Conservation (phyloP, 2,113 vertebrate species). For the Baryphthengus martii region DNA sequence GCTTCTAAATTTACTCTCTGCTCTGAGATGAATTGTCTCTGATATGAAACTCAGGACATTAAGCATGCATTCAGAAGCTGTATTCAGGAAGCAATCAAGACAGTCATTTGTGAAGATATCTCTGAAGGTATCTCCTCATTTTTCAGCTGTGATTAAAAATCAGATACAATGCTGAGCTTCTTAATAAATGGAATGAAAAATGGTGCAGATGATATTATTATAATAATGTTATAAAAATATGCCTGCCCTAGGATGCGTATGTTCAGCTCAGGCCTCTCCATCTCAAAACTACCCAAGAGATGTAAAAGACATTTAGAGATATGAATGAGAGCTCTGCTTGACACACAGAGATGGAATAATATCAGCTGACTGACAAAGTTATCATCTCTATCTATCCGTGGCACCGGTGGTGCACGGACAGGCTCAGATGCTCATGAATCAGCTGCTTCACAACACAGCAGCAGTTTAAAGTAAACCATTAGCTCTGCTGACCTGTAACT, state of each 20-base stretch:
- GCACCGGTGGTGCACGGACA: accelerated
- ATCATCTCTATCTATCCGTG: neutral
- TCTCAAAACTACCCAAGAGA: neutral
- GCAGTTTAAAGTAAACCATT: neutral
- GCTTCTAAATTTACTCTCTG: neutral
- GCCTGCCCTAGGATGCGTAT: neutral
- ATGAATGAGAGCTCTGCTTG: neutral
- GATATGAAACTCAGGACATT: neutral
- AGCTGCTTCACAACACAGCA: neutral
- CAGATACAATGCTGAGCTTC: neutral
- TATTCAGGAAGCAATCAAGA: neutral
- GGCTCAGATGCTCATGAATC: neutral
- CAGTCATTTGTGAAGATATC: neutral
- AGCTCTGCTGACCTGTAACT: neutral
- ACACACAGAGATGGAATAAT: neutral
- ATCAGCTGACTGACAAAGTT: neutral
- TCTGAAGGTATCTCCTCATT: neutral
- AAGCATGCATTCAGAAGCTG: neutral
- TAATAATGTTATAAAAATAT: neutral
- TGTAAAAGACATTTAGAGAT: neutral
- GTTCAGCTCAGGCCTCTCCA: neutral
- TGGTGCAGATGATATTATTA: neutral
- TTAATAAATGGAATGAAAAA: neutral
- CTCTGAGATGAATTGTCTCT: neutral
- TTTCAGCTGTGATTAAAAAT: neutral